phyloP scores from a whole-genome alignment of 2,113 vertebrate genomes.

The Myotis davidii region DNA sequence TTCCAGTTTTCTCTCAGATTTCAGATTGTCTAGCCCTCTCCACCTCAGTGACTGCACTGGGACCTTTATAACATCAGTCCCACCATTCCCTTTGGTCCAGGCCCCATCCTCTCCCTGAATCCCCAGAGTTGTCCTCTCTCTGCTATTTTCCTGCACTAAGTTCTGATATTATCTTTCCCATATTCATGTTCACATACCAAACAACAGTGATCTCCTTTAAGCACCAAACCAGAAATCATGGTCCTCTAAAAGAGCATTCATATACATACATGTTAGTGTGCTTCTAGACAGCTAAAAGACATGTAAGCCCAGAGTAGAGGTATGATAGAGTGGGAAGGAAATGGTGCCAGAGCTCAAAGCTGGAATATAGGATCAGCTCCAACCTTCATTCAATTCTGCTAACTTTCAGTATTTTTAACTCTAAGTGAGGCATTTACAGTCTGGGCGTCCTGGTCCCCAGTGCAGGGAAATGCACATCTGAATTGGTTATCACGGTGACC shows the following conservation, averaged over 20 bases:
- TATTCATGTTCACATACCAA: background rate
- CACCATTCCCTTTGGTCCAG: background rate
- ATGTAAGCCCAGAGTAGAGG: background rate
- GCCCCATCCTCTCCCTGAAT: background rate
- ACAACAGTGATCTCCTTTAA: background rate
- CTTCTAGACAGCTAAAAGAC: background rate
- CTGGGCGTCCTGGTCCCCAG: background rate
- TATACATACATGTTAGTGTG: background rate
- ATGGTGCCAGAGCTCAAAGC: background rate
- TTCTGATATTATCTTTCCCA: background rate
- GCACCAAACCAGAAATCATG: background rate
- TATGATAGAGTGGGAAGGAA: background rate
- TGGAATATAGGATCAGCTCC: rapidly evolving
- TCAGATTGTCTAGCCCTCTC: background rate
- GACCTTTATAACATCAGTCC: too few relatives aligned
- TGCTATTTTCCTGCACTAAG: background rate
- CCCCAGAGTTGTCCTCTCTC: background rate
- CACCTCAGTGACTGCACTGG: background rate
- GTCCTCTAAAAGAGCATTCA: background rate
- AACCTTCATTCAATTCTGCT: background rate
- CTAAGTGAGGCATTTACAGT: background rate
- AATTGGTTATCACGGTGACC: background rate
- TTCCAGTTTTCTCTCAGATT: background rate
- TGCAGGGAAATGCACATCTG: background rate
- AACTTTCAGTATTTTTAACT: background rate